phyloP scores from a whole-genome alignment of 2,888 invertebrate species.

The Brachycybe producta region DNA sequence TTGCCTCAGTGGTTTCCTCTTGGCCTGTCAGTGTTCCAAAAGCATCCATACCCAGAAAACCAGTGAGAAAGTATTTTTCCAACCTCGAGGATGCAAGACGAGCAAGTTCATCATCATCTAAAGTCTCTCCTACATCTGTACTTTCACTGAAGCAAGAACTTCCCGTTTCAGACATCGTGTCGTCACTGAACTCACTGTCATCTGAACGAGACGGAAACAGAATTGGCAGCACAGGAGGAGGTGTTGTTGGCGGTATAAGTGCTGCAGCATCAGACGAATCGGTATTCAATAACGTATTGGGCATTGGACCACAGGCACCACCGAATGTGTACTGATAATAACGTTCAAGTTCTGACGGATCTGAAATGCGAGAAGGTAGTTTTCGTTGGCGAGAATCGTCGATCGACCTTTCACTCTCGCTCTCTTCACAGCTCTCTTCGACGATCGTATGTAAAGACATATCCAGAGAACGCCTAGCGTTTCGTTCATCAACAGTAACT shows the following conservation, averaged over 20 bases:
- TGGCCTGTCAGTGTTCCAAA: background rate
- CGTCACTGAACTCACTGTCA: constrained; percentile 31
- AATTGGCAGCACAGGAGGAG: background rate
- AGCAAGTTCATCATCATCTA: constrained; percentile 46
- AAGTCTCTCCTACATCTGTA: constrained; percentile 50
- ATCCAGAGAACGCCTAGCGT: constrained; percentile 44
- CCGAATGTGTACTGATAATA: constrained; percentile 79
- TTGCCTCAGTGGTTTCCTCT: constrained; percentile 16
- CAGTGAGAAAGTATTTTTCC: constrained; percentile 67
- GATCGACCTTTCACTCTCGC: constrained; percentile 51
- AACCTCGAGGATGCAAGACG: constrained; percentile 62
- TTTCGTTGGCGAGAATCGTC: constrained; percentile 22
- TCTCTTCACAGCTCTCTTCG: constrained; percentile 89
- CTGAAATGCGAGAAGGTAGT: constrained; percentile 26
- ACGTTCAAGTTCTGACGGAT: constrained; percentile 70
- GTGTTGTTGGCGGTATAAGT: background rate
- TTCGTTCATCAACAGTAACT: background rate
- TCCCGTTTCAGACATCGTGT: constrained; percentile 45
- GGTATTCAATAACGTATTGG: background rate
- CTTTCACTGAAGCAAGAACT: constrained; percentile 70
- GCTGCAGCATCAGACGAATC: background rate
- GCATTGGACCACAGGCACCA: constrained; percentile 37
- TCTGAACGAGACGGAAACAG: constrained; percentile 19
- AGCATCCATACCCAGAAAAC: constrained; percentile 21
- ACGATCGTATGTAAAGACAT: constrained; percentile 85